A percentile compares a stretch with the other conserved stretches of the same genome.
phyloP scores from a whole-genome alignment of 1,140 invertebrate genomes.

The Pachypeltis micranthus region DNA sequence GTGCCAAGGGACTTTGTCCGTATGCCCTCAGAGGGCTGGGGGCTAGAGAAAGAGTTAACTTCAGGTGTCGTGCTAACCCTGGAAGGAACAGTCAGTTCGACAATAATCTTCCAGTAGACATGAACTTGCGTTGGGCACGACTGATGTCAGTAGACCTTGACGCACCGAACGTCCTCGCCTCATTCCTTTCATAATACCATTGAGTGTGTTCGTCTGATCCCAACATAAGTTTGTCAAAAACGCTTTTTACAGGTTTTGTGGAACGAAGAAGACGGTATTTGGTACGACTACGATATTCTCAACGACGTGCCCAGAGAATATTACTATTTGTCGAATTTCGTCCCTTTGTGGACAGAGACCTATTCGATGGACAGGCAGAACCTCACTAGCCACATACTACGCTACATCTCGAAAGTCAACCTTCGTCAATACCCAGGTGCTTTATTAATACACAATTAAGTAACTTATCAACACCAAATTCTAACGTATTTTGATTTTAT shows the following conservation, averaged over 20 bases:
- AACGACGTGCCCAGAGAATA: slow-evolving; percentile 36
- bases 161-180: too few relatives aligned
- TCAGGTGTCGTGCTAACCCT: too few relatives aligned
- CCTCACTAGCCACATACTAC: not conserved
- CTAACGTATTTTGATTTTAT: not conserved
- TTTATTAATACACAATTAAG: not conserved
- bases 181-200: too few relatives aligned
- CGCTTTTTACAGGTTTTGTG: slow-evolving; percentile 46
- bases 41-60: too few relatives aligned
- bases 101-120: not conserved
- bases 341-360: slow-evolving; percentile 54
- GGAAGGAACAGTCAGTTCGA: too few relatives aligned
- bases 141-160: too few relatives aligned
- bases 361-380: not conserved
- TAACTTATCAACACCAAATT: not conserved
- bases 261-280: slow-evolving; percentile 52
- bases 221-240: too few relatives aligned
- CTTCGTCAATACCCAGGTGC: not conserved
- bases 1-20: too few relatives aligned
- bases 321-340: slow-evolving; percentile 61
- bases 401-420: not conserved
- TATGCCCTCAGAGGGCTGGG: too few relatives aligned
- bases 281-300: slow-evolving; percentile 57
- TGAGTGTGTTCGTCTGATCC: too few relatives aligned
- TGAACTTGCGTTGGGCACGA: not conserved